These are phyloP conservation scores for Pomacea maculata DNA, from an alignment of 1,140 invertebrate genomes.

Conservation along the genomic window DNA sequence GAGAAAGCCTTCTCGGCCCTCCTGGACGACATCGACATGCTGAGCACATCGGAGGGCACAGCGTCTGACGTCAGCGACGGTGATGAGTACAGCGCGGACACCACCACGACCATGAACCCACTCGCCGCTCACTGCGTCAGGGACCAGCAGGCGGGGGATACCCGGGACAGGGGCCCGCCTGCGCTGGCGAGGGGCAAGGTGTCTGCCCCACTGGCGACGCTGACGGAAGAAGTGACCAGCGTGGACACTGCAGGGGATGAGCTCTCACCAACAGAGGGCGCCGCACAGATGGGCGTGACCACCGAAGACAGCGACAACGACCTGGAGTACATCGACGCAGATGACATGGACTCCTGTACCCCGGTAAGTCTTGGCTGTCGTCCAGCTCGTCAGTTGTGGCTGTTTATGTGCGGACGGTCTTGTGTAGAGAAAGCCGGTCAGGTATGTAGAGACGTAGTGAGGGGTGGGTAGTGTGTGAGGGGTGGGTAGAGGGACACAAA, in stretches of 20 bases:
- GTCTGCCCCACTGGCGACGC: background rate
- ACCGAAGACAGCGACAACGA: too few species aligned
- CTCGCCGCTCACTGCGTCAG: background rate
- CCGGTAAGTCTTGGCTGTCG: too few species aligned
- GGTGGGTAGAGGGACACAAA: too few species aligned
- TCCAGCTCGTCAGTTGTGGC: too few species aligned
- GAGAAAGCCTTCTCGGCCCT: slow-evolving; percentile 25
- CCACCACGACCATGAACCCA: background rate
- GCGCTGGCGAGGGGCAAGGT: background rate
- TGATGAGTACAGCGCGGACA: slow-evolving; percentile 12
- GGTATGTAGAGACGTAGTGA: background rate
- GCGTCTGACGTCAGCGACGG: slow-evolving; percentile 29
- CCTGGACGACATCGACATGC: slow-evolving; percentile 31
- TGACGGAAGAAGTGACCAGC: background rate
- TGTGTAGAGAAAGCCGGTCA: background rate
- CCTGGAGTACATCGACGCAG: too few species aligned
- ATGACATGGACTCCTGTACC: too few species aligned
- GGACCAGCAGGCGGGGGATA: background rate
- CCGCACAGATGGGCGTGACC: too few species aligned
- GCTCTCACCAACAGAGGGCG: background rate
- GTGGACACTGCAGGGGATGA: background rate
- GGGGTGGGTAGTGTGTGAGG: too few species aligned
- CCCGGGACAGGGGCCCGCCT: background rate
- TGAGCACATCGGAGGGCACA: slow-evolving; percentile 28
- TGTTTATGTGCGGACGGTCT: too few species aligned